Evolutionary conservation across 2,888 invertebrate genomes (phyloP).

Genomic region (Tenthredo distinguenda): DNA sequence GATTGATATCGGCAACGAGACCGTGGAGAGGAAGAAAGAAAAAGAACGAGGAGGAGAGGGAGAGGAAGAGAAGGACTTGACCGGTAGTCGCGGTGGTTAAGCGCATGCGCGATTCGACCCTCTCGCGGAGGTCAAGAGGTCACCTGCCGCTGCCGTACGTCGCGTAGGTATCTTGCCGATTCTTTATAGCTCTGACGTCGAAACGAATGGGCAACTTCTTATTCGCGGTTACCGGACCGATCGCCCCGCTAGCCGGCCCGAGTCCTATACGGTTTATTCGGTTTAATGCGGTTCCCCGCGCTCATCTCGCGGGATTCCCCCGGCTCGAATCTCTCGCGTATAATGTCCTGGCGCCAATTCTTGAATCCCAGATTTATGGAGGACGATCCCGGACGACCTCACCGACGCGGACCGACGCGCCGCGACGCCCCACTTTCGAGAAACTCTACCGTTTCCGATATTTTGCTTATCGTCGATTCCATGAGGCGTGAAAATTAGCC

Average conservation of each 20-base stretch:
- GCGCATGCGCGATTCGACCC: conserved; percentile 33
- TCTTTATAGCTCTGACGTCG: conserved; percentile 46
- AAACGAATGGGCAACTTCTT: conserved; percentile 46
- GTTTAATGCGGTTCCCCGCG: conserved; percentile 15
- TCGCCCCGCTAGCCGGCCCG: not conserved
- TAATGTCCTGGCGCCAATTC: conserved; percentile 35
- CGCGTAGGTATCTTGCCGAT: conserved; percentile 41
- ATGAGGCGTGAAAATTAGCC: not conserved
- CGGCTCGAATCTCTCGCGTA: not conserved
- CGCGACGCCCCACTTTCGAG: conserved; percentile 32
- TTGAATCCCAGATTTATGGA: conserved; percentile 22
- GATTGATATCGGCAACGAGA: conserved; percentile 61
- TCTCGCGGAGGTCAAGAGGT: conserved; percentile 41
- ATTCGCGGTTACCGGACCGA: not conserved
- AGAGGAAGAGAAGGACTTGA: not conserved
- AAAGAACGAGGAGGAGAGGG: not conserved
- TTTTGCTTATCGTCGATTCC: not conserved
- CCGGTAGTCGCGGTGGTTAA: not conserved
- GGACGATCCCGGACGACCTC: conserved; percentile 21
- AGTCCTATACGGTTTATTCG: conserved; percentile 27
- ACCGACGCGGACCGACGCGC: too few relatives aligned
- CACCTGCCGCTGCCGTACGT: conserved; percentile 48
- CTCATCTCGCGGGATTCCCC: conserved; percentile 19
- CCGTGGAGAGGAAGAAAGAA: not conserved
- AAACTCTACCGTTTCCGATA: not conserved